These are phyloP conservation scores for Cloeon dipterum DNA, from an alignment of 2,888 invertebrate species.

Conservation along the genomic window DNA sequence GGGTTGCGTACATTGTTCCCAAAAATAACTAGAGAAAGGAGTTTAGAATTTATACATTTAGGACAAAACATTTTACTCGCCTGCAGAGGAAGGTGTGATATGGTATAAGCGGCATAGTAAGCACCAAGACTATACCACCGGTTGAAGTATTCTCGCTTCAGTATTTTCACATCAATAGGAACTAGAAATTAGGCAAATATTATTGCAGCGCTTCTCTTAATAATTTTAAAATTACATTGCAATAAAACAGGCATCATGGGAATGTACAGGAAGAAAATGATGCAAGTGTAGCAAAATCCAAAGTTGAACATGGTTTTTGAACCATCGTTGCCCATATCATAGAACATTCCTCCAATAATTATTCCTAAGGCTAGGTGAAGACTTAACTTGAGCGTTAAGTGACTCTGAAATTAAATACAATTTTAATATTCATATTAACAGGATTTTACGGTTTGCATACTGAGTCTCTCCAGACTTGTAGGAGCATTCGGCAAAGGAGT, in stretches of 20 bases:
- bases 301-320: conserved; percentile 66
- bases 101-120: conserved; percentile 49
- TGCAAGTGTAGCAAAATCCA: conserved; percentile 58
- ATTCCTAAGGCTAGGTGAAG: conserved; percentile 43
- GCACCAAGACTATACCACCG: conserved; percentile 63
- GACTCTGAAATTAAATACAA: conserved; percentile 27
- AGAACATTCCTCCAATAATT: conserved; percentile 43
- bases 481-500: conserved; percentile 39
- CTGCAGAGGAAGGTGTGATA: conserved; percentile 48
- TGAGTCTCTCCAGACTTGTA: conserved; percentile 52
- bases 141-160: conserved; percentile 66
- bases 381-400: conserved; percentile 41
- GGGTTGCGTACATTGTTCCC: conserved; percentile 37
- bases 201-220: too few species aligned
- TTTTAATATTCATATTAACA: background rate
- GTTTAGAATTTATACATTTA: background rate
- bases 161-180: conserved; percentile 49
- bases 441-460: too few species aligned
- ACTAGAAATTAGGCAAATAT: conserved; percentile 26
- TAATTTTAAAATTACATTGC: conserved; percentile 35
- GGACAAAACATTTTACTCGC: conserved; percentile 15
- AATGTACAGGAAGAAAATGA: conserved; percentile 56
- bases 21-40: conserved; percentile 22
- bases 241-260: conserved; percentile 62
- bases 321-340: conserved; percentile 52